phyloP scores from a whole-genome alignment of 1,140 invertebrate genomes.

The Chlorops oryzae region DNA sequence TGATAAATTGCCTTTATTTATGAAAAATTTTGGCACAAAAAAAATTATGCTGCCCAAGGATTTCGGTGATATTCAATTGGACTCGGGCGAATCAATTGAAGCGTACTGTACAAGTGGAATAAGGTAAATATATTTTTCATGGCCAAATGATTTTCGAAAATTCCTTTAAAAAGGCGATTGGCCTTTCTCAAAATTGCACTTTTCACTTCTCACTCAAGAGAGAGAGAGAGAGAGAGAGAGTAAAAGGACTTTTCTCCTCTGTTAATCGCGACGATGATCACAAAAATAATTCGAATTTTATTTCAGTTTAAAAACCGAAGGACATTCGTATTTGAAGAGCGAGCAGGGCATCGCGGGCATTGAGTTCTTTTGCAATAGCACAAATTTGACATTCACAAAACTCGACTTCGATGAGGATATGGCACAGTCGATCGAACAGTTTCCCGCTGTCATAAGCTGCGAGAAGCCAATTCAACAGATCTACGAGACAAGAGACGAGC shows the following conservation, averaged over 20 bases:
- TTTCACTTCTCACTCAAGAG: too few relatives aligned
- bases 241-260: too few relatives aligned
- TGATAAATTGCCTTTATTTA: neutral
- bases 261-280: too few relatives aligned
- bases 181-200: too few relatives aligned
- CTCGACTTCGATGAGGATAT: constrained; percentile 1
- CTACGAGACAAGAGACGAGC: constrained; percentile 2
- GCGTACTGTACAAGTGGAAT: neutral
- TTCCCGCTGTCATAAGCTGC: neutral
- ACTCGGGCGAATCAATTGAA: constrained; percentile 1
- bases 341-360: too few relatives aligned
- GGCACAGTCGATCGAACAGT: neutral
- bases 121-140: too few relatives aligned
- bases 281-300: too few relatives aligned
- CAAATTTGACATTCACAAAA: too few relatives aligned
- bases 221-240: too few relatives aligned
- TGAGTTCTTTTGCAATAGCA: neutral
- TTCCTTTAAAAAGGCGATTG: neutral
- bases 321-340: too few relatives aligned
- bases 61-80: neutral
- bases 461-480: constrained; percentile 6
- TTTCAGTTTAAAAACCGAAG: too few relatives aligned
- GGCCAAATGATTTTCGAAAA: too few relatives aligned
- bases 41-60: constrained; percentile 2
- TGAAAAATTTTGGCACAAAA: neutral